A percentile compares a stretch with the other conserved stretches of the same genome.
Conservation (phyloP, 2,113 vertebrate genomes). For the Chionomys nivalis region DNA sequence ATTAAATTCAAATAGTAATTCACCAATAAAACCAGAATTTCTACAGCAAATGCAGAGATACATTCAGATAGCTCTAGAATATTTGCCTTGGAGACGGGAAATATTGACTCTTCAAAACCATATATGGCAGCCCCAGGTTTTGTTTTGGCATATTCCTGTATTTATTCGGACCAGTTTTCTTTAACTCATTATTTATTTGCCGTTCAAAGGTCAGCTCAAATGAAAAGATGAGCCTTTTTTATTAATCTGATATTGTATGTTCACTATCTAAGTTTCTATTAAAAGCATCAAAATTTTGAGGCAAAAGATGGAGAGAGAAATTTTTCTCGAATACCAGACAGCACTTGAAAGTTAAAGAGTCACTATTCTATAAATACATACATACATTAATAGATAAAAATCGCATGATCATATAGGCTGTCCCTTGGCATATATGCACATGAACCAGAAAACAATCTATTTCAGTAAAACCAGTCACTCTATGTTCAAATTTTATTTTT, state of each 20-base stretch:
- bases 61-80: neutral
- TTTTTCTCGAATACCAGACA: neutral
- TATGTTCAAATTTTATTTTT: constrained; percentile 20
- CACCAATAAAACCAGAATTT: constrained; percentile 35
- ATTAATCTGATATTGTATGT: neutral
- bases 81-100: neutral
- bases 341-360: neutral
- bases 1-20: constrained; percentile 49
- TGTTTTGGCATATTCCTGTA: neutral
- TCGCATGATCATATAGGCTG: neutral
- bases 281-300: neutral
- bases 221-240: neutral
- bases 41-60: constrained; percentile 3
- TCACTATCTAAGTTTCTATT: neutral
- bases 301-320: neutral
- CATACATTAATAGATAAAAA: too few relatives aligned
- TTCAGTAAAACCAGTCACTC: neutral
- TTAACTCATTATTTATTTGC: constrained; percentile 17
- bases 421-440: neutral
- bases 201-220: neutral
- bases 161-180: constrained; percentile 1
- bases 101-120: neutral
- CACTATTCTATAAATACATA: neutral
- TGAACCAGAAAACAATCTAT: neutral
- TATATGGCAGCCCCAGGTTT: neutral